Evolutionary conservation across 2,797 vertebrate genomes (phyloP), one percentile per base, ranked within the genome.

Genomic region (Acipenser ruthenus): DNA sequence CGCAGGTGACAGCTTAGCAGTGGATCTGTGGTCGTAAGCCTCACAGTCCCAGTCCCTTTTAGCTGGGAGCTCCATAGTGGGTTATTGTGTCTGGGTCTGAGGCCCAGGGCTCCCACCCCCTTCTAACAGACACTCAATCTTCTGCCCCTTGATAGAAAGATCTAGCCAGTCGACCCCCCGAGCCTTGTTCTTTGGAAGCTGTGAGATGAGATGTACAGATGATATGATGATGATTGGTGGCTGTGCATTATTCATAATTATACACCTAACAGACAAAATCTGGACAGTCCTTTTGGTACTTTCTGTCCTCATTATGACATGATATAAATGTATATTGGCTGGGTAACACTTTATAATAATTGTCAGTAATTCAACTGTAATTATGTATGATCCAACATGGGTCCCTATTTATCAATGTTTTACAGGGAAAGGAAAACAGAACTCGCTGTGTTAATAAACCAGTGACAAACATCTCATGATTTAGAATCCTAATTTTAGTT

Each of bases 1-100:
- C 74, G 79, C 77, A 77, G 81, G 77, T 86, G 86, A 85, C 88
- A 88, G 88, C 88, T 90, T 89, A 91, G 89, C 81, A 82, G 83
- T 84, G 86, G 86, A 90, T 89, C 88, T 83, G 85, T 75, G 80
- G 52, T 80, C 76, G 83, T 86, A 89, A 88, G 84, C 82, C 86
- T 84, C 76, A 82, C 77, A 81, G 79, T 86, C 83, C 82, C 80
- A 80, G 82, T 79, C 80, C 81, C 83, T 78, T 76, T 82, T 76
- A 79, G 83, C 74, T 67, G 62, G 63, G 73, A 81, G 78, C 78
- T 76, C 62, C 15, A 49, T 60, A 65, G 64, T 68, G 65, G 15
- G 58, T 65, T 64, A 67, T 60, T 69, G 65, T 64, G 62, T 37
- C n/a, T 37, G 60, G 37, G 60, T 48, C 60, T 48, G 18, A 10